Percentiles rank a stretch among this genome's conserved stretches.
Conservation (phyloP, 2,113 vertebrate species). For the Cacatua alba region DNA sequence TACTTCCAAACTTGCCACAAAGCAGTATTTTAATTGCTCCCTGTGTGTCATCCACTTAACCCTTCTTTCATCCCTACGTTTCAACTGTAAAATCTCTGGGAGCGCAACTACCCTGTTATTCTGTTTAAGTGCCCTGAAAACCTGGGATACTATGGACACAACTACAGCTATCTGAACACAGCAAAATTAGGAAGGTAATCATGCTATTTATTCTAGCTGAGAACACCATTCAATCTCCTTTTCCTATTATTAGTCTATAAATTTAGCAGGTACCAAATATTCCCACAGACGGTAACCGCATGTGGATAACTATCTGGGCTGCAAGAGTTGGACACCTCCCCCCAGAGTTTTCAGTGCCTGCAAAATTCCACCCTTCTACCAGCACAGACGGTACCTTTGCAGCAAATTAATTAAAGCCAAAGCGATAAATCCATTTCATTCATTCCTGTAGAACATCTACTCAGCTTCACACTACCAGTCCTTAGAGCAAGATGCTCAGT, state of each 20-base stretch:
- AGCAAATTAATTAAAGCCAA: background rate
- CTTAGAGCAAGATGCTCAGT: background rate
- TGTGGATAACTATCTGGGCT: background rate
- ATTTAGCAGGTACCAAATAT: background rate
- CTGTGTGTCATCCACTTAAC: background rate
- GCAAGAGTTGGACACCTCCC: background rate
- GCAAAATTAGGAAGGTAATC: background rate
- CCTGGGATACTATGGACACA: background rate
- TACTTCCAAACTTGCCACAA: background rate
- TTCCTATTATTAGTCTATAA: background rate
- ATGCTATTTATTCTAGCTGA: background rate
- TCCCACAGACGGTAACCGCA: background rate
- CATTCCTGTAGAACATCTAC: background rate
- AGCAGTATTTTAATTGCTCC: slow-evolving; percentile 29
- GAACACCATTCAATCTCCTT: background rate
- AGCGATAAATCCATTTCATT: background rate
- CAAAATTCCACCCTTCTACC: background rate
- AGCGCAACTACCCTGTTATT: background rate
- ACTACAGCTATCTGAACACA: background rate
- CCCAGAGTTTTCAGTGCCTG: background rate
- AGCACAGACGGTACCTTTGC: background rate
- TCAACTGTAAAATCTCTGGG: background rate
- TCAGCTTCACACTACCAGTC: background rate
- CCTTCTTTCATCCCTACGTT: background rate
- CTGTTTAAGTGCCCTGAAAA: background rate